Evolutionary conservation across 2,797 vertebrate species (phyloP), one percentile per base, ranked within the genome.

Genomic region (Myripristis murdjan): DNA sequence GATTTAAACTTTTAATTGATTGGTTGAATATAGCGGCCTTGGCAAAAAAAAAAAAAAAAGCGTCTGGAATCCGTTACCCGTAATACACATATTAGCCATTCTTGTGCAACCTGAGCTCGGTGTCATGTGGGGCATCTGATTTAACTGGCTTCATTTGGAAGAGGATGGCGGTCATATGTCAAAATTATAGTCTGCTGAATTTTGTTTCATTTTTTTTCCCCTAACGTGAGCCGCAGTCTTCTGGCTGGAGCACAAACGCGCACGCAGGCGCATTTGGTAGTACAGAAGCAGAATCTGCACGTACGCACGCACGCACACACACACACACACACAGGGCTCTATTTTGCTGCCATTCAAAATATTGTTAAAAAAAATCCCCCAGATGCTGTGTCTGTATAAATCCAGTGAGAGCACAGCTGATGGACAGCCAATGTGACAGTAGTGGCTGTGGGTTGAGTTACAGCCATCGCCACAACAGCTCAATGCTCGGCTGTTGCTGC

Each of bases 1-100:
- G 59, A 76, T 66, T 83, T 78, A 72, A 72, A 87, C 79, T 79
- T 86, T 82, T 88, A 86, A 88, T 80, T 84, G 79, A 89, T 75
- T 74, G 81, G 80, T 61, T 80, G 73, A 86, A 82, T 69, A 62
- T 65, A 33, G 53, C 75, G 72, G 67, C 60, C 73, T 72, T 68
- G 69, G 52, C 48, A 56, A 60, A 10, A 47, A 33, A 15, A 53
- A 12, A 62, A 10, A 18, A 6, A 26, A 16, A 10, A n/a, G 52
- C 39, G 68, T 66, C 77, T 87, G 82, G 65, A 76, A 70, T 80
- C 73, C 56, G 63, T 87, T 75, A 82, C 43, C 49, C 46, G 31
- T 70, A 83, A 89, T 68, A 64, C 63, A 28, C 54, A 2, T 4
- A 23, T 58, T 54, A 79, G 60, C 46, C 64, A 4, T 3, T 48